These are phyloP conservation scores for Acropora yongei DNA, from an alignment of 64 coral and sea anemone species.

Conservation along the genomic window DNA sequence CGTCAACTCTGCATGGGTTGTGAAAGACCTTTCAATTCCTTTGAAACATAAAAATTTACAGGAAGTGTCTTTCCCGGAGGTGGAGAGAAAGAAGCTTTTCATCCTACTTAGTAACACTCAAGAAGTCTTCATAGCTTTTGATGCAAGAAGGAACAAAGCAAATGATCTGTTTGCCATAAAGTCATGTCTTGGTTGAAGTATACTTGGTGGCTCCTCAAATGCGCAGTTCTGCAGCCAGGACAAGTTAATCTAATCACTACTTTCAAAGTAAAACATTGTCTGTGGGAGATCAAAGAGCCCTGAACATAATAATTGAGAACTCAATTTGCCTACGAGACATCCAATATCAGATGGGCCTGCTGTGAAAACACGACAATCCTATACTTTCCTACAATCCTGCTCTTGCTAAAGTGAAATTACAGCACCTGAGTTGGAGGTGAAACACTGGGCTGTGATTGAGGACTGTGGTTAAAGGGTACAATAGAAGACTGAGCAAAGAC, in stretches of 20 bases:
- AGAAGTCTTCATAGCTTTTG: too few relatives aligned
- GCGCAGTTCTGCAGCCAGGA: neutral
- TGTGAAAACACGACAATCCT: constrained; percentile 30
- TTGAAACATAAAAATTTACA: constrained; percentile 6
- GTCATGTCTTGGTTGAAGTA: constrained; percentile 39
- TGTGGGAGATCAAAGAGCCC: constrained; percentile 39
- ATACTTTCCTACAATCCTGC: constrained; percentile 28
- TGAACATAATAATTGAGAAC: constrained; percentile 2
- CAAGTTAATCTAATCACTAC: constrained; percentile 7
- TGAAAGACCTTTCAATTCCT: constrained; percentile 31
- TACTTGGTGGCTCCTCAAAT: neutral
- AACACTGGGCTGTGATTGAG: constrained; percentile 41
- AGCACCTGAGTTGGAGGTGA: constrained; percentile 22
- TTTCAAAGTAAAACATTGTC: constrained; percentile 14
- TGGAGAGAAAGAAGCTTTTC: too few relatives aligned
- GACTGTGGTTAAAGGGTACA: constrained; percentile 31
- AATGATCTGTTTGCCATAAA: too few relatives aligned
- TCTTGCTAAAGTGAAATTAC: constrained; percentile 40
- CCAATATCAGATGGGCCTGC: too few relatives aligned
- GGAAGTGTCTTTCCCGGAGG: too few relatives aligned
- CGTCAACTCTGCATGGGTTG: constrained; percentile 26
- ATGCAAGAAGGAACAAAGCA: too few relatives aligned
- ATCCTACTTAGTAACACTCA: too few relatives aligned
- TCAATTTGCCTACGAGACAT: too few relatives aligned
- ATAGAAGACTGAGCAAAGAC: constrained; percentile 28